Evolutionary conservation across 2,797 vertebrate genomes (phyloP).

Genomic region (Austrolebias charrua): DNA sequence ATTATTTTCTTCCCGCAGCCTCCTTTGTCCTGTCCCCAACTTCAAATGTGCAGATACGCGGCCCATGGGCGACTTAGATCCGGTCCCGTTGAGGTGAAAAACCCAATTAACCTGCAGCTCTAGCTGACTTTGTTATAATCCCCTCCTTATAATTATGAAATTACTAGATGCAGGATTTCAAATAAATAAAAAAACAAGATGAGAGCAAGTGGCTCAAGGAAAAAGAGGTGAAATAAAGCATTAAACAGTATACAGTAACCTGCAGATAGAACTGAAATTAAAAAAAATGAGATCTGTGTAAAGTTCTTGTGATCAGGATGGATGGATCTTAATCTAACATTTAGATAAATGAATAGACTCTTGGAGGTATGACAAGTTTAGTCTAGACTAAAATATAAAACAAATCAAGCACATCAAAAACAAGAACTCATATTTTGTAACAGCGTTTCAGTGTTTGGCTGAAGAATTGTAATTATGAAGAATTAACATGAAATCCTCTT

Average conservation of each 20-base stretch:
- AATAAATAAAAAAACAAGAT: constrained; percentile 70
- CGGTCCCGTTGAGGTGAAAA: constrained; percentile 78
- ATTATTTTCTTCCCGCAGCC: constrained; percentile 64
- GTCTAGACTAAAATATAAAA: constrained; percentile 1
- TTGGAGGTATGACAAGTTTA: background rate
- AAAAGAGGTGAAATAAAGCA: constrained; percentile 71
- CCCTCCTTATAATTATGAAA: constrained; percentile 81
- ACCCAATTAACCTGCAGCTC: constrained; percentile 82
- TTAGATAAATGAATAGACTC: constrained; percentile 29
- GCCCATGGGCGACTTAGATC: constrained; percentile 77
- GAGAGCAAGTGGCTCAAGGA: constrained; percentile 64
- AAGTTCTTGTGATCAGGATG: constrained; percentile 43
- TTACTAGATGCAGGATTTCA: constrained; percentile 81
- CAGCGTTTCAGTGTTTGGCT: background rate
- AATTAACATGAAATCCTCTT: background rate
- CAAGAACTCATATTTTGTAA: background rate
- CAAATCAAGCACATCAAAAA: background rate
- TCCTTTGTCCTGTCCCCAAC: constrained; percentile 77
- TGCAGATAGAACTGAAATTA: constrained; percentile 58
- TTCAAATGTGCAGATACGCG: constrained; percentile 76
- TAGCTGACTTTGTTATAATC: constrained; percentile 78
- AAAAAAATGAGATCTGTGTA: constrained; percentile 66
- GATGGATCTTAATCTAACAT: constrained; percentile 21
- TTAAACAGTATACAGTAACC: constrained; percentile 57
- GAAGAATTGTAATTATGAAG: constrained; percentile 2